Percentiles rank a stretch among this genome's conserved stretches.
Conservation (phyloP, 2,888 invertebrate genomes). For the Caenorhabditis angaria region DNA sequence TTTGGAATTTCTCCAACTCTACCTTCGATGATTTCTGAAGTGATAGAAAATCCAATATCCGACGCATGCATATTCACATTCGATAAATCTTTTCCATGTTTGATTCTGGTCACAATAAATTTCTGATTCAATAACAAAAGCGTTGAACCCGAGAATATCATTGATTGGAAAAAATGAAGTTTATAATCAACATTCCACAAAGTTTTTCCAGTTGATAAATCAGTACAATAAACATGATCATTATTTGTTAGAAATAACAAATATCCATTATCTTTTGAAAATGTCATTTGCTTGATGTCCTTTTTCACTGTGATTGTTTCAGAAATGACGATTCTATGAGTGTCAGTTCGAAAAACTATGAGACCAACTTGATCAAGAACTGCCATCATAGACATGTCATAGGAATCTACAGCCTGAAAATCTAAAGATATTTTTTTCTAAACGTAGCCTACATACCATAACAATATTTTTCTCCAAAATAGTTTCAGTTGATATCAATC, state of each 20-base stretch:
- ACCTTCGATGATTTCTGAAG: slow-evolving; percentile 42
- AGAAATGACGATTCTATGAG: slow-evolving; percentile 33
- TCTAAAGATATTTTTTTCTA: neutral
- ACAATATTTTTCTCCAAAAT: slow-evolving; percentile 27
- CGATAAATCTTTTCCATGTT: slow-evolving; percentile 47
- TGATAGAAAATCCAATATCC: slow-evolving; percentile 48
- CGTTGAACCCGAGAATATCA: slow-evolving; percentile 32
- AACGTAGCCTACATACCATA: slow-evolving; percentile 13
- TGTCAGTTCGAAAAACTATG: slow-evolving; percentile 41
- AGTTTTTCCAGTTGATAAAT: slow-evolving; percentile 33
- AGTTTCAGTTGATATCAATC: slow-evolving; percentile 27
- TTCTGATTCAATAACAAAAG: slow-evolving; percentile 44
- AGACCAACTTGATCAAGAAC: slow-evolving; percentile 37
- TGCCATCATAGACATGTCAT: slow-evolving; percentile 42
- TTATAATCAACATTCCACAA: slow-evolving; percentile 55
- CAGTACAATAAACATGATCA: slow-evolving; percentile 45
- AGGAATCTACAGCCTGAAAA: slow-evolving; percentile 33
- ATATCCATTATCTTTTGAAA: slow-evolving; percentile 48
- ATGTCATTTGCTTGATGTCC: slow-evolving; percentile 49
- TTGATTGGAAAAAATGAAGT: slow-evolving; percentile 49
- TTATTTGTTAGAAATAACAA: slow-evolving; percentile 44
- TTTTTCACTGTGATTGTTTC: slow-evolving; percentile 29
- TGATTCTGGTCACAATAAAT: slow-evolving; percentile 45
- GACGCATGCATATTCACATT: slow-evolving; percentile 56
- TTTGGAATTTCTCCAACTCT: slow-evolving; percentile 13